phyloP scores from a whole-genome alignment of 1,140 invertebrate genomes.

The Scaptomyza montana region DNA sequence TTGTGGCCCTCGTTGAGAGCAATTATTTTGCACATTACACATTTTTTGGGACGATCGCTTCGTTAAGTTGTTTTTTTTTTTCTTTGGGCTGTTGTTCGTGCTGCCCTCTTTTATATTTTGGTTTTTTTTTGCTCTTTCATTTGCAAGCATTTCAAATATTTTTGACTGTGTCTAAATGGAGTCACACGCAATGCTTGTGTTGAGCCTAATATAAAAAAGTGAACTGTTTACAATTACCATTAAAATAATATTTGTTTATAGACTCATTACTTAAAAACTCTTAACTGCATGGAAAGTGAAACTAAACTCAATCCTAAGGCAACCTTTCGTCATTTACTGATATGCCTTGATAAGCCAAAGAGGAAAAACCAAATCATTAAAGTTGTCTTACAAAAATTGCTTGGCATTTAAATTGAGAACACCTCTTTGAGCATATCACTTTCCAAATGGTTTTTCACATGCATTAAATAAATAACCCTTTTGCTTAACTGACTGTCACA shows the following conservation, averaged over 20 bases:
- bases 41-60: slow-evolving; percentile 23
- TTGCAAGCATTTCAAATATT: background rate
- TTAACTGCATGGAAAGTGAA: too few species aligned
- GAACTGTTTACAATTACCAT: background rate
- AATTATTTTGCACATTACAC: slow-evolving; percentile 32
- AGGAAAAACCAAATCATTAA: too few species aligned
- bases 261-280: too few species aligned
- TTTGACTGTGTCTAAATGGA: background rate
- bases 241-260: background rate
- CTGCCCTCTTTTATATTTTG: background rate
- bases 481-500: background rate
- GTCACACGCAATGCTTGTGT: background rate
- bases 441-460: background rate
- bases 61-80: background rate
- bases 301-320: too few species aligned
- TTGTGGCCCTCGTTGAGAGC: slow-evolving; percentile 23
- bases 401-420: too few species aligned
- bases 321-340: too few species aligned
- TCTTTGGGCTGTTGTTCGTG: too few species aligned
- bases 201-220: background rate
- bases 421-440: too few species aligned
- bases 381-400: too few species aligned
- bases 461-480: background rate
- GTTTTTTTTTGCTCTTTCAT: background rate
- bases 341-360: too few species aligned